Conservation (phyloP, 1,140 invertebrate genomes). For the Mercenaria mercenaria region DNA sequence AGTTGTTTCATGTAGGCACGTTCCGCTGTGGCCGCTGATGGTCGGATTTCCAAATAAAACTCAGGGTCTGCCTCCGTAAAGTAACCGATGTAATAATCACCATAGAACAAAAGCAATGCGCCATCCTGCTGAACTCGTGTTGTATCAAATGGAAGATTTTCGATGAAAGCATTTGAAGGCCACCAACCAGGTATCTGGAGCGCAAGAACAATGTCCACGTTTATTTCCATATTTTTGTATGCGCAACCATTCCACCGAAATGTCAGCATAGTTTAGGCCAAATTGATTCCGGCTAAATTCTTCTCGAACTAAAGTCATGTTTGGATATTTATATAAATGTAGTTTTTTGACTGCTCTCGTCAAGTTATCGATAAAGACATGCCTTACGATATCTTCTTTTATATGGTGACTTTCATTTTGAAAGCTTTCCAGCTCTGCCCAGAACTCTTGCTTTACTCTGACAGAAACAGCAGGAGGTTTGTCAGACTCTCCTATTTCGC, state of each 20-base stretch:
- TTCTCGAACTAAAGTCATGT: too few species aligned
- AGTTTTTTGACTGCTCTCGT: too few species aligned
- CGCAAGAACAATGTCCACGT: neutral
- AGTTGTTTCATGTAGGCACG: neutral
- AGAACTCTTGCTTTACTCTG: too few species aligned
- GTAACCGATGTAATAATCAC: neutral
- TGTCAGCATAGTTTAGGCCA: neutral
- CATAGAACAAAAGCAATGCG: neutral
- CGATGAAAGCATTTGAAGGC: neutral
- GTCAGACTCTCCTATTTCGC: neutral
- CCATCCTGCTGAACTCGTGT: neutral
- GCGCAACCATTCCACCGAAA: neutral
- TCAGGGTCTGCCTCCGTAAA: neutral
- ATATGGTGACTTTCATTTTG: too few species aligned
- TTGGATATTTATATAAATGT: too few species aligned
- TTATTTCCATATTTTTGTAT: neutral
- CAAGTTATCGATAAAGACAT: too few species aligned
- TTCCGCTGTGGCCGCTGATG: neutral
- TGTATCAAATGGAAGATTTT: neutral
- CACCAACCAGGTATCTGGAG: neutral
- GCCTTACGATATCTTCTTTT: too few species aligned
- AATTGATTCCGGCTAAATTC: too few species aligned
- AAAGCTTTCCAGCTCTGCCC: too few species aligned
- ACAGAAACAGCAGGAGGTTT: too few species aligned
- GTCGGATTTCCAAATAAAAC: neutral